Conservation (phyloP, 1,140 invertebrate species). For the Hyphantria cunea region DNA sequence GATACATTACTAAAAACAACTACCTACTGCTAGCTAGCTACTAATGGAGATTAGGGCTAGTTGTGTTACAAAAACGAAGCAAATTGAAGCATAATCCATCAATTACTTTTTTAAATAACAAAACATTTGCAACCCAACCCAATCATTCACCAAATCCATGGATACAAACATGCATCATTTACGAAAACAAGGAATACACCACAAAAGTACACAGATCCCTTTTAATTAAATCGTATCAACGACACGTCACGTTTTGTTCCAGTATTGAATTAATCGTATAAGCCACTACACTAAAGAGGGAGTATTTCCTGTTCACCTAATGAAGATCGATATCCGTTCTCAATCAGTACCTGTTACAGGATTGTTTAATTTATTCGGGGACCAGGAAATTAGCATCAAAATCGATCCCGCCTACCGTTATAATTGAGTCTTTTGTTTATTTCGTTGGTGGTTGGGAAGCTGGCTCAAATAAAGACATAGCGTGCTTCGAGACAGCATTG, state of each 20-base stretch:
- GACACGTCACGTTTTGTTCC: not conserved
- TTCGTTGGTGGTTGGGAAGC: conserved; percentile 25
- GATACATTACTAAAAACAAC: no score
- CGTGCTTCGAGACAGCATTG: not conserved
- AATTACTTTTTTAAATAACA: no score
- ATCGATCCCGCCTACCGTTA: conserved; percentile 46
- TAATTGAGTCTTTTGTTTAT: conserved; percentile 56
- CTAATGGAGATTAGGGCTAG: no score
- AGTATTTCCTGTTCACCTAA: conserved; percentile 13
- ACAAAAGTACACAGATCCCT: not conserved
- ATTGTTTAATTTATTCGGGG: conserved; percentile 51
- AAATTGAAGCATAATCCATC: no score
- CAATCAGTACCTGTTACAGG: conserved; percentile 23
- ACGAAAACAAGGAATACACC: not conserved
- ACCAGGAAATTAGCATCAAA: conserved; percentile 54
- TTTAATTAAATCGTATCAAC: conserved; percentile 9
- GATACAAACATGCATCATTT: not conserved
- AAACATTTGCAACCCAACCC: no score
- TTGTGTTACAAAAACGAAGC: no score
- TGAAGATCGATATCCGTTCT: conserved; percentile 18
- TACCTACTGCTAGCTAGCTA: no score
- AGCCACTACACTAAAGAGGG: conserved; percentile 6
- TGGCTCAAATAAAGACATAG: not conserved
- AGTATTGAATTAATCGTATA: conserved; percentile 13
- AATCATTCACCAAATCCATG: not conserved